phyloP scores from a whole-genome alignment of 2,888 invertebrate genomes.

The Eupithecia subumbrata region DNA sequence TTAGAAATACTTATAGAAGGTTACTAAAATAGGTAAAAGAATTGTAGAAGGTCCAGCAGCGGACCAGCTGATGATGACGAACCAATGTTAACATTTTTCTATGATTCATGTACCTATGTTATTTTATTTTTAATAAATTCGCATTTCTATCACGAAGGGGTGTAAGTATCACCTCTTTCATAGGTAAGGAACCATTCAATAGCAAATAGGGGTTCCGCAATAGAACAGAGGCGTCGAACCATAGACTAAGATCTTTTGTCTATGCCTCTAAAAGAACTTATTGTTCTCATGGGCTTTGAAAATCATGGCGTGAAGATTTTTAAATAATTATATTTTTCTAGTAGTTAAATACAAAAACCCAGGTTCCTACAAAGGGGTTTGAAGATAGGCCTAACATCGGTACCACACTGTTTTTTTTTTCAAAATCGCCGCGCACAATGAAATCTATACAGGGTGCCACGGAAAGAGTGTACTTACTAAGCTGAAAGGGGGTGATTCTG shows the following conservation, averaged over 20 bases:
- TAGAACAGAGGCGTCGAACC: conserved; percentile 43
- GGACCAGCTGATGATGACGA: too few species aligned
- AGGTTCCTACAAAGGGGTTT: background rate
- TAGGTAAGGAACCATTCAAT: conserved; percentile 19
- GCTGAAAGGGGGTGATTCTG: too few species aligned
- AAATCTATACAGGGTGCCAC: too few species aligned
- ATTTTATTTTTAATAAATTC: background rate
- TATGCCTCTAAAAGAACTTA: conserved; percentile 34
- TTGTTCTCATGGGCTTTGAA: conserved; percentile 29
- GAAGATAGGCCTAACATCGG: too few species aligned
- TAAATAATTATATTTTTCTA: background rate
- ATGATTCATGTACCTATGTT: too few species aligned
- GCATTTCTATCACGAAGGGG: conserved; percentile 4
- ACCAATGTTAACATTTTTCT: too few species aligned
- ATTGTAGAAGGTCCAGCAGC: too few species aligned
- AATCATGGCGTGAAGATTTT: background rate
- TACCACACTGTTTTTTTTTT: too few species aligned
- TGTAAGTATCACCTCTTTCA: conserved; percentile 19
- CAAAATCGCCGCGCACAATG: too few species aligned
- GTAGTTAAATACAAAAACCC: background rate
- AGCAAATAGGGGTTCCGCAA: conserved; percentile 35
- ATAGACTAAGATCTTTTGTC: conserved; percentile 43
- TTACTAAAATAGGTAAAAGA: too few species aligned
- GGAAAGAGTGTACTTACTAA: too few species aligned
- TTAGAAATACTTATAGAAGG: too few species aligned